These are phyloP conservation scores for Litocranius walleri DNA, from an alignment of 2,113 vertebrate genomes.

Conservation along the genomic window DNA sequence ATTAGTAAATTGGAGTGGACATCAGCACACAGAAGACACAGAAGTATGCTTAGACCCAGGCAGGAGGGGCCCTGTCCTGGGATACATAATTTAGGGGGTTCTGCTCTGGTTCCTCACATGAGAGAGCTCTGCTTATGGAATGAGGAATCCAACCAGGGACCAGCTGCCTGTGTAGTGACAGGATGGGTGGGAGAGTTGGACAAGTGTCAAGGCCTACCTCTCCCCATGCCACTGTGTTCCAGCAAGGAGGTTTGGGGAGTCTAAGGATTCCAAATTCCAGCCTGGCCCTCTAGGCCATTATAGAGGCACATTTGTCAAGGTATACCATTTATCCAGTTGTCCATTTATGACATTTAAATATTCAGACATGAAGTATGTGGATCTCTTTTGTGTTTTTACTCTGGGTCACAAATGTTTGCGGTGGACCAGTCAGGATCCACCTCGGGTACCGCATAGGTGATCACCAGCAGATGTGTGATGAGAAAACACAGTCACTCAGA, in stretches of 20 bases:
- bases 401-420: background rate
- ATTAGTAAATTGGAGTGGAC: background rate
- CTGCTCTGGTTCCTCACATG: background rate
- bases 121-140: background rate
- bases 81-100: background rate
- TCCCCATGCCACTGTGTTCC: background rate
- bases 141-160: background rate
- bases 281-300: background rate
- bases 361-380: background rate
- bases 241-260: background rate
- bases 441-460: background rate
- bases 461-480: background rate
- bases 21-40: background rate
- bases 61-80: background rate
- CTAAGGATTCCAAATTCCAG: background rate
- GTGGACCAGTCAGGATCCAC: background rate
- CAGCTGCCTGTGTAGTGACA: background rate
- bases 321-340: background rate
- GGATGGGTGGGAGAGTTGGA: background rate
- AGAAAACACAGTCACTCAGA: background rate
- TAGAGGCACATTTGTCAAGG: background rate
- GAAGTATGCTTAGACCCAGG: background rate
- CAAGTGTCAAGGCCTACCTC: background rate
- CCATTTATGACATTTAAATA: background rate
- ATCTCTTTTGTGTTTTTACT: background rate